Percentiles rank a stretch among this genome's conserved stretches.
phyloP scores from a whole-genome alignment of 2,797 vertebrate species.

The Merluccius polli region DNA sequence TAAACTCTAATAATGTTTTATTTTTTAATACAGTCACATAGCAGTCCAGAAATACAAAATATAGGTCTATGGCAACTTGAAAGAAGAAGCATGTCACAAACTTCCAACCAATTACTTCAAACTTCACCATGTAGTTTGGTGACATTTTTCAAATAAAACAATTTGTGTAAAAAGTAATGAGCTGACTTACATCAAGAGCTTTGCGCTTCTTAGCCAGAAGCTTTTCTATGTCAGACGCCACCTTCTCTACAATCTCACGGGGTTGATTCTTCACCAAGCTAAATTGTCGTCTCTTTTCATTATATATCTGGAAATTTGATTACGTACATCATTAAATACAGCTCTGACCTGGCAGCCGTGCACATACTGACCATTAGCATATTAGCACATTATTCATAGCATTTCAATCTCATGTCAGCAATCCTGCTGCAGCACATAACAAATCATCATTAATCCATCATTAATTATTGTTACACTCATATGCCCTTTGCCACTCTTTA shows the following conservation, averaged over 20 bases:
- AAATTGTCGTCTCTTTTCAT: conserved; percentile 88
- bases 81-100: neutral
- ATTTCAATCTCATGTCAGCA: neutral
- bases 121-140: neutral
- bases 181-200: conserved; percentile 85
- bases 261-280: conserved; percentile 90
- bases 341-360: neutral
- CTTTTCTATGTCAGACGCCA: conserved; percentile 91
- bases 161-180: conserved; percentile 5
- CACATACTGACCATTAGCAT: neutral
- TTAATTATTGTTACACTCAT: neutral
- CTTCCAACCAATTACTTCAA: neutral
- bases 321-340: conserved; percentile 26
- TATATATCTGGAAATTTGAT: conserved; percentile 84
- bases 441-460: conserved; percentile 2
- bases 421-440: neutral
- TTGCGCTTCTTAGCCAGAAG: conserved; percentile 95
- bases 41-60: neutral
- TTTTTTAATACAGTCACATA: neutral
- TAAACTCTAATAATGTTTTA: neutral
- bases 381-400: neutral
- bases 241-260: conserved; percentile 89
- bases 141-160: neutral
- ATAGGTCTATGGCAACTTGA: neutral
- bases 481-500: neutral